A percentile compares a stretch with the other conserved stretches of the same genome.
These are phyloP conservation scores for Oreonectes daqikongensis DNA, from an alignment of 2,797 vertebrate genomes.

Conservation along the genomic window DNA sequence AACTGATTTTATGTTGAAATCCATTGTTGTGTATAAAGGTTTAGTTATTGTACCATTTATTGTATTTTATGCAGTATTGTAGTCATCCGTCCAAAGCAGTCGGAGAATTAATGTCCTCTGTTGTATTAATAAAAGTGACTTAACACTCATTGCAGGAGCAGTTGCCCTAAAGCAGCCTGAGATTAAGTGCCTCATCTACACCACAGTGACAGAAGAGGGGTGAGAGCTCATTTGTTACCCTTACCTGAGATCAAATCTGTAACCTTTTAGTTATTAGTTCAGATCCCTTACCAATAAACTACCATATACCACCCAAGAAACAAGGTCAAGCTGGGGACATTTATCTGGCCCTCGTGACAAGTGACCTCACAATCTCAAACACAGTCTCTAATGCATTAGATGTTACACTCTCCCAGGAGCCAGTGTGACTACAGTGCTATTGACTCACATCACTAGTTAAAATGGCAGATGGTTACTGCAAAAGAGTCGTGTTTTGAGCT, in stretches of 20 bases:
- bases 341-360: neutral
- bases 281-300: neutral
- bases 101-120: neutral
- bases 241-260: neutral
- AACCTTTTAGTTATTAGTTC: slow-evolving; percentile 18
- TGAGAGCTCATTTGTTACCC: neutral
- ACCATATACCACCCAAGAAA: neutral
- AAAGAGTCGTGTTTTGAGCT: neutral
- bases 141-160: neutral
- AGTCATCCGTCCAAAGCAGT: neutral
- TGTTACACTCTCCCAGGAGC: slow-evolving; percentile 2
- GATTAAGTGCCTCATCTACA: slow-evolving; percentile 11
- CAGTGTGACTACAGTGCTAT: neutral
- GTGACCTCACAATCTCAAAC: slow-evolving; percentile 12
- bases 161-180: neutral
- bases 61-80: neutral
- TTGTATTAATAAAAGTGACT: neutral
- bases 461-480: neutral
- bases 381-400: slow-evolving; percentile 9
- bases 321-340: slow-evolving; percentile 11
- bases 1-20: no score
- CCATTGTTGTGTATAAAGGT: neutral
- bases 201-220: neutral
- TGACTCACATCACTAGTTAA: slow-evolving; percentile 14
- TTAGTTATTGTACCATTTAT: neutral